Evolutionary conservation across 2,888 invertebrate species (phyloP), one percentile per base, ranked within the genome.

Genomic region (Coenonympha glycerion): DNA sequence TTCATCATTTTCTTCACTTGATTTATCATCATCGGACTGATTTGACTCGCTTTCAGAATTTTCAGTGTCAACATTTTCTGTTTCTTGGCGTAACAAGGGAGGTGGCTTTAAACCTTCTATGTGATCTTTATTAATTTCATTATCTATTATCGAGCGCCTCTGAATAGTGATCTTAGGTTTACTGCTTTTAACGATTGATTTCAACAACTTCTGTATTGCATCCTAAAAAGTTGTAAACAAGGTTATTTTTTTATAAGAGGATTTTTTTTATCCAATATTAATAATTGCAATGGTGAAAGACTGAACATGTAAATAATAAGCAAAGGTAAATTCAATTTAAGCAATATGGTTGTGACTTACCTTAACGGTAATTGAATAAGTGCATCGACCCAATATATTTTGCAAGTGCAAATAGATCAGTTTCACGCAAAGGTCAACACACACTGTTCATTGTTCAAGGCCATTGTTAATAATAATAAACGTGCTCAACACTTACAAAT

Each of bases 41-140:
- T 59, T 54, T 22, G 61, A 58, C 26, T 60, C 59, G 39, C 57
- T 61, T 13, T 57, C 55, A 9, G 55, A 55, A 21, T 56, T 45
- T n/a, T 60, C 61, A 37, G 58, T 62, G 34, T 62, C 63, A 34
- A 56, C 62, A n/a, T 62, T 59, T 24, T 62, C 58, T 4, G 59
- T 47, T 21, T 78, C 76, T 66, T 78, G 77, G 34, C 66, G 70
- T 72, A 72, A 66, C 22, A 75, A 68, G 5, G 70, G 63, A 1
- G 75, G 64, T 21, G 67, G 71, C 47, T 73, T 79, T 13, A 73
- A 49, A 15, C 62, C 62, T 28, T 58, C 50, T 2, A 60, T 57
- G 24, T 69, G 61, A 51, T 76, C 73, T 3, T 73, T 69, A 13
- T 77, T 69, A 31, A 81, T 74, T 28, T 73, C 66, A 44, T 82